Evolutionary conservation across 2,797 vertebrate species (phyloP).

Genomic region (Pseudopleuronectes americanus): DNA sequence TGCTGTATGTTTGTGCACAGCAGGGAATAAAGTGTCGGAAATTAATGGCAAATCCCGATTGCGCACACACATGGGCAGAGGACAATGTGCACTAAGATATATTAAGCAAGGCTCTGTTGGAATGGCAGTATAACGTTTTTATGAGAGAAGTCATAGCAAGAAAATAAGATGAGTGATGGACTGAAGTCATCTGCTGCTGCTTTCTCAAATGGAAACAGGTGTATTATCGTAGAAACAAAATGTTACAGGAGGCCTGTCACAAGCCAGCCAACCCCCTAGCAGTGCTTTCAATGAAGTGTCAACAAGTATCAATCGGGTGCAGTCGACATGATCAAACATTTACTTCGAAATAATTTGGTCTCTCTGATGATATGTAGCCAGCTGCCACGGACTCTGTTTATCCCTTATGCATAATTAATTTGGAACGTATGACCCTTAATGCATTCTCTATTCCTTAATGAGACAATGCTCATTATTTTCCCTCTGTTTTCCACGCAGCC

Average conservation of each 20-base stretch:
- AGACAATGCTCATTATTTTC: constrained; percentile 74
- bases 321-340: constrained; percentile 53
- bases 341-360: constrained; percentile 22
- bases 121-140: not conserved
- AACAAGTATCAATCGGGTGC: constrained; percentile 36
- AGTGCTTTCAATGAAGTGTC: constrained; percentile 1
- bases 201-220: constrained; percentile 5
- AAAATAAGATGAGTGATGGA: not conserved
- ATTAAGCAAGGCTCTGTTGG: not conserved
- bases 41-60: too few species aligned
- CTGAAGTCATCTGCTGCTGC: constrained; percentile 2
- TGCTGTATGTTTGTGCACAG: too few species aligned
- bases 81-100: too few species aligned
- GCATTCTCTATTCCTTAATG: constrained; percentile 69
- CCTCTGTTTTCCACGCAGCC: constrained; percentile 59
- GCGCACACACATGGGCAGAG: too few species aligned
- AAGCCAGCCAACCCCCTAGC: constrained; percentile 11
- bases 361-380: constrained; percentile 42
- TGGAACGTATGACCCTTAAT: constrained; percentile 63
- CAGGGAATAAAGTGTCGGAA: too few species aligned
- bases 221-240: constrained; percentile 1
- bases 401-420: constrained; percentile 75
- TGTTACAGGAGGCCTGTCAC: constrained; percentile 14
- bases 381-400: constrained; percentile 52
- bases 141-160: not conserved